phyloP scores from a whole-genome alignment of 2,797 vertebrate genomes.

The Champsocephalus gunnari region DNA sequence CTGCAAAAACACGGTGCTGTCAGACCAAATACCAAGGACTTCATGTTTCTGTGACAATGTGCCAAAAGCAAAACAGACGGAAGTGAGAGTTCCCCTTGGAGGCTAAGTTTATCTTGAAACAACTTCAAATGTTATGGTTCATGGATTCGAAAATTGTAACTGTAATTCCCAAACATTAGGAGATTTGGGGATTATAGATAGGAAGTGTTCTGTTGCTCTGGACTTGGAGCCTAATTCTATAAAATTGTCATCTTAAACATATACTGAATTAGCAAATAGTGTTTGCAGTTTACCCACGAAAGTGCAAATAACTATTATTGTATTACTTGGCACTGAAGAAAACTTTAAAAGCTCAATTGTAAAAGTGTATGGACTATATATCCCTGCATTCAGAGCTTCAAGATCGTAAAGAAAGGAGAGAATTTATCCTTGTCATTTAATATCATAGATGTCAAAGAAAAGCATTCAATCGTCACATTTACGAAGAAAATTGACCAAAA shows the following conservation, averaged over 20 bases:
- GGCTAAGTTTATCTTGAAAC: neutral
- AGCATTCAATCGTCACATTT: neutral
- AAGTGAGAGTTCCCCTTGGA: neutral
- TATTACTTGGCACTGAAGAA: neutral
- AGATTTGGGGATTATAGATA: neutral
- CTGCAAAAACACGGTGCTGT: neutral
- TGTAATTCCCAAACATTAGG: neutral
- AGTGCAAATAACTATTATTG: neutral
- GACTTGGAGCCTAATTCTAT: neutral
- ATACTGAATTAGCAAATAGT: neutral
- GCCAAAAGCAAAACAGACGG: neutral
- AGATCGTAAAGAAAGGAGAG: too few relatives aligned
- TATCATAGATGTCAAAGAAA: neutral
- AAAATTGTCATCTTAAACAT: neutral
- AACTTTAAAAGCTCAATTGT: neutral
- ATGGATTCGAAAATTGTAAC: neutral
- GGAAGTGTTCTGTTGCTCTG: neutral
- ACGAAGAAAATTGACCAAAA: neutral
- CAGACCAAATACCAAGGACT: constrained; percentile 5
- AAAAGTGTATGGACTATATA: neutral
- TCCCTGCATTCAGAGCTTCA: neutral
- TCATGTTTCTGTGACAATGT: neutral
- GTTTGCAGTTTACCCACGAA: neutral
- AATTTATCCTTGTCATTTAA: neutral
- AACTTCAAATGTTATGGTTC: neutral